These are phyloP conservation scores for Cryptoblepharus egeriae DNA, from an alignment of 2,797 vertebrate genomes.

Conservation along the genomic window DNA sequence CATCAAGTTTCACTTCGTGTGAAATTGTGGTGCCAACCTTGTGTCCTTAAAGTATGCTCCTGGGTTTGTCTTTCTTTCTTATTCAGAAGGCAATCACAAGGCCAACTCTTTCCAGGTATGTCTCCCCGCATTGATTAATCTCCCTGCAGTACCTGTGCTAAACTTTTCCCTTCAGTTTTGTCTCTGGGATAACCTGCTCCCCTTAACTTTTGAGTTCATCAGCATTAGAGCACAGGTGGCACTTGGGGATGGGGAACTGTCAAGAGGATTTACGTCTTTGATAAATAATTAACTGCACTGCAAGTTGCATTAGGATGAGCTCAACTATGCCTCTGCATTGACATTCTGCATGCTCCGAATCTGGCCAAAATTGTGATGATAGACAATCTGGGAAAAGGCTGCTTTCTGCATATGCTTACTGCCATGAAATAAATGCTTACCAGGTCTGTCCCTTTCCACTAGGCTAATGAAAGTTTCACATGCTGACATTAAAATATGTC, in stretches of 20 bases:
- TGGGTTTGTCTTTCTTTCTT: neutral
- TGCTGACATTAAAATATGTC: constrained; percentile 17
- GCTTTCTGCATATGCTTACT: constrained; percentile 8
- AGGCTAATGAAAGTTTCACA: constrained; percentile 34
- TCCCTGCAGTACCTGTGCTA: neutral
- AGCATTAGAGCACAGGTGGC: neutral
- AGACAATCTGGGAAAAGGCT: constrained; percentile 8
- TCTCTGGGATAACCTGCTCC: neutral
- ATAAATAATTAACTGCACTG: constrained; percentile 30
- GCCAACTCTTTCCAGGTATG: neutral
- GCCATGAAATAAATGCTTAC: constrained; percentile 28
- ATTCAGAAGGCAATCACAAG: neutral
- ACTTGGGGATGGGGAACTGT: constrained; percentile 5
- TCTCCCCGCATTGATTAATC: neutral
- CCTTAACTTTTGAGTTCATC: constrained; percentile 11
- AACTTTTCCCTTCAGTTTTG: constrained; percentile 10
- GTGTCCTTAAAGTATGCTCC: neutral
- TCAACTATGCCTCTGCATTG: neutral
- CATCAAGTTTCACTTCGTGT: no score
- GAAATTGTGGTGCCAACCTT: no score
- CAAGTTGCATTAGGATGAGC: neutral
- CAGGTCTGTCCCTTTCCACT: constrained; percentile 25
- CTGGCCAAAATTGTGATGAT: constrained; percentile 9
- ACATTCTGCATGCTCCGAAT: neutral
- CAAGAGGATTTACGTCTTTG: constrained; percentile 19